These are phyloP conservation scores for Arothron firmamentum DNA, from an alignment of 2,113 vertebrate genomes.

Conservation along the genomic window DNA sequence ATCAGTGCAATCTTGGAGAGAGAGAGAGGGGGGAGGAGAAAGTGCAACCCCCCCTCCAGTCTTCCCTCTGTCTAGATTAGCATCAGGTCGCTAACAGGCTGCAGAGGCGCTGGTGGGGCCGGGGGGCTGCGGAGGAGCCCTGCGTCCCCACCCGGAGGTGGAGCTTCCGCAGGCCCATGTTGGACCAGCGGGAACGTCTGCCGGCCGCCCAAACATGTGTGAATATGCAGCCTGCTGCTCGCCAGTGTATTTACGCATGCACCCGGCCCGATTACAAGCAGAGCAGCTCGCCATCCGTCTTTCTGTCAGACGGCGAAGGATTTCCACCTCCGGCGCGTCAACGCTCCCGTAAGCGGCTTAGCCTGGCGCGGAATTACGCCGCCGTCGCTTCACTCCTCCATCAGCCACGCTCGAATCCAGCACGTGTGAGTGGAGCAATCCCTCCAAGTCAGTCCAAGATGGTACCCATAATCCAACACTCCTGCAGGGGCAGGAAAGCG, in stretches of 20 bases:
- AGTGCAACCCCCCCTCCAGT: constrained; percentile 15
- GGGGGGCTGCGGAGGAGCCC: no score
- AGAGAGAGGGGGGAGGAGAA: constrained; percentile 5
- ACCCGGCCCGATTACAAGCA: no score
- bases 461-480: constrained; percentile 11
- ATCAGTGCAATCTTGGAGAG: constrained; percentile 56
- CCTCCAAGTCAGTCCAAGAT: constrained; percentile 3
- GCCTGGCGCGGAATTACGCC: constrained; percentile 1
- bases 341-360: constrained; percentile 24
- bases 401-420: constrained; percentile 15
- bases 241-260: no score
- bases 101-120: no score
- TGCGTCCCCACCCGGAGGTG: no score
- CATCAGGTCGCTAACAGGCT: constrained; percentile 56
- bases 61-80: constrained; percentile 58
- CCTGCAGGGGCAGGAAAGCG: constrained; percentile 12
- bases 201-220: no score
- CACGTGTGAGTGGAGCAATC: constrained; percentile 2
- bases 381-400: constrained; percentile 6
- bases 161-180: no score
- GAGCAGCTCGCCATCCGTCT: no score
- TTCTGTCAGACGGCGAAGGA: no score
- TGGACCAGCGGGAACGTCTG: no score
- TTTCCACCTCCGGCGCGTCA: no score
- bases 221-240: no score